Evolutionary conservation across 2,888 invertebrate species (phyloP).

Genomic region (Xanthostigma xanthostigma): DNA sequence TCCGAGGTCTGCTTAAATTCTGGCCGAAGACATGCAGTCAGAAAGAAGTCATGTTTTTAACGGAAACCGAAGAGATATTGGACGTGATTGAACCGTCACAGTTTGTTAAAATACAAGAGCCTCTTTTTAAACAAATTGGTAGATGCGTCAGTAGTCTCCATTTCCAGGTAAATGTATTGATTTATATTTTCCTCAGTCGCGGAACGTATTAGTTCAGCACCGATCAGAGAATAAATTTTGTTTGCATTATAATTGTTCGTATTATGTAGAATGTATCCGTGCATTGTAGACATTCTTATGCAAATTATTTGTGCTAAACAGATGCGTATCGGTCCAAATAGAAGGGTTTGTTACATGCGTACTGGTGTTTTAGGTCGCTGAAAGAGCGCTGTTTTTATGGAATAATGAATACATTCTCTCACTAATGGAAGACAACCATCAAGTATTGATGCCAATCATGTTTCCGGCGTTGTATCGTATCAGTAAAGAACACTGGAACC

Average conservation of each 20-base stretch:
- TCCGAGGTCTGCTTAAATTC: slow-evolving; percentile 93
- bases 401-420: slow-evolving; percentile 78
- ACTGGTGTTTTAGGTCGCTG: slow-evolving; percentile 49
- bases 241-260: no score
- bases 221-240: no score
- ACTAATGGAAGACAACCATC: slow-evolving; percentile 62
- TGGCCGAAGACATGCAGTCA: slow-evolving; percentile 99
- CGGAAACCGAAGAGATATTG: slow-evolving; percentile 95
- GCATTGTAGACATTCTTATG: no score
- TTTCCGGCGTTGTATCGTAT: slow-evolving; percentile 67
- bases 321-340: no score
- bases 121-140: slow-evolving; percentile 89
- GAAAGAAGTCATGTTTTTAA: slow-evolving; percentile 99
- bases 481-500: slow-evolving; percentile 75
- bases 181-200: background rate
- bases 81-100: slow-evolving; percentile 98
- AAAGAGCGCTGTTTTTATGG: slow-evolving; percentile 70
- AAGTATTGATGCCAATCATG: slow-evolving; percentile 63
- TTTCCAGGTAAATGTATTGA: slow-evolving; percentile 64
- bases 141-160: slow-evolving; percentile 97
- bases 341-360: no score
- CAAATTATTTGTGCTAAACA: no score
- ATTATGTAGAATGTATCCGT: no score
- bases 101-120: slow-evolving; percentile 93
- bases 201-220: no score